A percentile compares a stretch with the other conserved stretches of the same genome.
Conservation (phyloP, 2,797 vertebrate genomes). For the Paedocypris micromegethes region DNA sequence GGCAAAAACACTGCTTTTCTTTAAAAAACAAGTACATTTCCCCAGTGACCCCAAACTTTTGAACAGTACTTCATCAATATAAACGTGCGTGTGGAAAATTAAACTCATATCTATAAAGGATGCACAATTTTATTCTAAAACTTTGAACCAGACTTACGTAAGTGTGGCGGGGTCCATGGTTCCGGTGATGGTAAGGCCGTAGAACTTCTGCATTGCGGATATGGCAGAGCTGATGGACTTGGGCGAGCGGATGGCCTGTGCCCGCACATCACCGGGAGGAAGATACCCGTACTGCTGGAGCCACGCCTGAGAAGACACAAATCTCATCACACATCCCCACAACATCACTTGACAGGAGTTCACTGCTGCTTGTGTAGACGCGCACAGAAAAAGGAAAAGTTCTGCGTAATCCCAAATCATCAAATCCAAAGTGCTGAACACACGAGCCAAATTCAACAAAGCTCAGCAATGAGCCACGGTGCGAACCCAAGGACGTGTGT, state of each 20-base stretch:
- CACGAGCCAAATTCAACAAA: constrained; percentile 28
- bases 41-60: no score
- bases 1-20: no score
- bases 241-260: constrained; percentile 80
- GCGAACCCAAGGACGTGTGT: constrained; percentile 13
- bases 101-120: background rate
- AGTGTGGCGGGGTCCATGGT: constrained; percentile 72
- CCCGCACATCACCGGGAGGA: constrained; percentile 81
- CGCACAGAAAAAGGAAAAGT: background rate
- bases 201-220: constrained; percentile 84
- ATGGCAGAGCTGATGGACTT: constrained; percentile 76
- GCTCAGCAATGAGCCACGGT: constrained; percentile 3
- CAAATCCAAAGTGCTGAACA: constrained; percentile 2
- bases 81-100: no score
- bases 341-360: no score
- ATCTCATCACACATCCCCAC: background rate
- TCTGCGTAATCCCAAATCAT: constrained; percentile 1
- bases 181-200: constrained; percentile 80
- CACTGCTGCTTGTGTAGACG: background rate
- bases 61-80: no score
- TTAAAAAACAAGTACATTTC: no score
- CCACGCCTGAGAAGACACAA: constrained; percentile 70
- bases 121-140: background rate
- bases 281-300: constrained; percentile 90
- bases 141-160: constrained; percentile 65